These are phyloP conservation scores for Oncorhynchus clarkii DNA, from an alignment of 2,113 vertebrate species.

Conservation along the genomic window DNA sequence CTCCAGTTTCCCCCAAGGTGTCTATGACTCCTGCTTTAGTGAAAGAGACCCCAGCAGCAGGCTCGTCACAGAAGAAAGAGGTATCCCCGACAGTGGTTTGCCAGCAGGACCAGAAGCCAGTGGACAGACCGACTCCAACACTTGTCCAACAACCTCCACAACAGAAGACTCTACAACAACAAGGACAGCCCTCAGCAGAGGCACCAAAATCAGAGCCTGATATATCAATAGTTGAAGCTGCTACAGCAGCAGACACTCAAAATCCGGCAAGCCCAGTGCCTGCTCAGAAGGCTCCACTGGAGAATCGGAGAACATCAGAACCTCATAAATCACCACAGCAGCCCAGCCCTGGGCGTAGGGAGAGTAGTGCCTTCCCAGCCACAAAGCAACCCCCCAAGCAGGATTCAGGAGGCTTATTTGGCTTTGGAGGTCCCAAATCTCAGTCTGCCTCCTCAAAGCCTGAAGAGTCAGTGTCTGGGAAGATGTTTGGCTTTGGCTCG, in stretches of 20 bases:
- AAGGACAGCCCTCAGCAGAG: constrained; percentile 35
- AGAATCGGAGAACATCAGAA: neutral
- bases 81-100: constrained; percentile 23
- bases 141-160: constrained; percentile 32
- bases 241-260: constrained; percentile 58
- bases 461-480: constrained; percentile 66
- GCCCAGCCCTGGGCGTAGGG: no score
- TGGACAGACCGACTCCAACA: constrained; percentile 26
- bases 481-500: constrained; percentile 71
- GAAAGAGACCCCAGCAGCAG: constrained; percentile 22
- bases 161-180: constrained; percentile 57
- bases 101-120: constrained; percentile 51
- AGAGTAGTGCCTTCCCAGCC: neutral
- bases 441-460: constrained; percentile 64
- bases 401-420: constrained; percentile 77
- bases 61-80: constrained; percentile 24
- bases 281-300: neutral
- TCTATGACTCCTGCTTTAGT: constrained; percentile 24
- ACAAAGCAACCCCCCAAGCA: constrained; percentile 70
- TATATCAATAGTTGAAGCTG: constrained; percentile 53
- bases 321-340: neutral
- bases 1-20: constrained; percentile 61
- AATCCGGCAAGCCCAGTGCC: constrained; percentile 47
- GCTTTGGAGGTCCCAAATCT: constrained; percentile 62
- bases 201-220: constrained; percentile 60